phyloP scores from a whole-genome alignment of 2,113 vertebrate species.

The Danionella cerebrum region DNA sequence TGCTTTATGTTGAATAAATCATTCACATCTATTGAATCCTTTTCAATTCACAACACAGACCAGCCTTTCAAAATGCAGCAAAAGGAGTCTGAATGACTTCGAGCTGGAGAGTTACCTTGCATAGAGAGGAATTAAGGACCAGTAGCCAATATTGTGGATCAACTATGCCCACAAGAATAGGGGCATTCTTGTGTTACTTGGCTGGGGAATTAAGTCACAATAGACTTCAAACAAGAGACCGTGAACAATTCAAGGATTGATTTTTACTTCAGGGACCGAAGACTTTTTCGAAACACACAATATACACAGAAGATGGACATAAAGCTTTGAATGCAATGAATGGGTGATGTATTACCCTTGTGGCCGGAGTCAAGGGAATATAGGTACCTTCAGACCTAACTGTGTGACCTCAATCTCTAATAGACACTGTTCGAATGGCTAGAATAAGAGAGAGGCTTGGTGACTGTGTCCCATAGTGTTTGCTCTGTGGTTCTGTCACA shows the following conservation, averaged over 20 bases:
- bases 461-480: conserved; percentile 48
- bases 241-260: conserved; percentile 63
- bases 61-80: conserved; percentile 57
- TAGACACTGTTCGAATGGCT: conserved; percentile 44
- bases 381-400: conserved; percentile 51
- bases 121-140: conserved; percentile 69
- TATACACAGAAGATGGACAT: conserved; percentile 57
- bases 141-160: conserved; percentile 76
- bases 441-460: conserved; percentile 48
- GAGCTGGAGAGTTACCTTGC: conserved; percentile 66
- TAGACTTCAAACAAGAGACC: conserved; percentile 69
- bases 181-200: conserved; percentile 70
- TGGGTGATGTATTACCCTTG: conserved; percentile 59
- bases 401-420: conserved; percentile 64
- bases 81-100: conserved; percentile 67
- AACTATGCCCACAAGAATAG: conserved; percentile 66
- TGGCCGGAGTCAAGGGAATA: conserved; percentile 60
- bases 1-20: conserved; percentile 67
- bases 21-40: conserved; percentile 66
- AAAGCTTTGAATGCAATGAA: conserved; percentile 59
- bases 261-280: conserved; percentile 72
- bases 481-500: conserved; percentile 36
- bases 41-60: conserved; percentile 58
- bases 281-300: conserved; percentile 64
- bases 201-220: conserved; percentile 69